A percentile compares a stretch with the other conserved stretches of the same genome.
Evolutionary conservation across 2,888 invertebrate species (phyloP).

Genomic region (Gryllus longicercus): DNA sequence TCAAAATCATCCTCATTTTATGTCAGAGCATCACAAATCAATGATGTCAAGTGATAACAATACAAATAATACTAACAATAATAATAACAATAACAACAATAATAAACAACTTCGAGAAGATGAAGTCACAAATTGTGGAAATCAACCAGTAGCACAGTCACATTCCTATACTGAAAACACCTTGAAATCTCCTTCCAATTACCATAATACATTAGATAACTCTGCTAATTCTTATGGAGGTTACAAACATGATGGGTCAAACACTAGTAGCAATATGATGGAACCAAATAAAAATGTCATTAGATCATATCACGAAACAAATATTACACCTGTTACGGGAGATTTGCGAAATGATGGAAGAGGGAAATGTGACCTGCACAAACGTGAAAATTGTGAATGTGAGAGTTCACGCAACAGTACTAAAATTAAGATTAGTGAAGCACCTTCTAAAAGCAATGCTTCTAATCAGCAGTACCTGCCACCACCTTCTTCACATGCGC

Average conservation of each 20-base stretch:
- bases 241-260: neutral
- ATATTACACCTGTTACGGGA: neutral
- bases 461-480: conserved; percentile 4
- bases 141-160: neutral
- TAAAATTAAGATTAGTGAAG: conserved; percentile 31
- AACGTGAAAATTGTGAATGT: conserved; percentile 23
- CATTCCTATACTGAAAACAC: neutral
- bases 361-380: neutral
- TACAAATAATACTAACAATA: neutral
- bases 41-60: neutral
- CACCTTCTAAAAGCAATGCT: conserved; percentile 31
- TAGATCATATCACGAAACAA: neutral
- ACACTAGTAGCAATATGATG: neutral
- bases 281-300: conserved; percentile 17
- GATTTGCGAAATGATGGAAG: neutral
- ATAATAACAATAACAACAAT: neutral
- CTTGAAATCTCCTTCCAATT: conserved; percentile 19
- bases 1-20: neutral
- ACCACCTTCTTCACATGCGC: neutral
- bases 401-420: conserved; percentile 27
- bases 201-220: neutral
- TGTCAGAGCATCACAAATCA: neutral
- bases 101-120: neutral
- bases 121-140: neutral
- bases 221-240: neutral